Evolutionary conservation across 2,113 vertebrate genomes (phyloP), one percentile per base, ranked within the genome.

Genomic region (Dasyornis broadbenti): DNA sequence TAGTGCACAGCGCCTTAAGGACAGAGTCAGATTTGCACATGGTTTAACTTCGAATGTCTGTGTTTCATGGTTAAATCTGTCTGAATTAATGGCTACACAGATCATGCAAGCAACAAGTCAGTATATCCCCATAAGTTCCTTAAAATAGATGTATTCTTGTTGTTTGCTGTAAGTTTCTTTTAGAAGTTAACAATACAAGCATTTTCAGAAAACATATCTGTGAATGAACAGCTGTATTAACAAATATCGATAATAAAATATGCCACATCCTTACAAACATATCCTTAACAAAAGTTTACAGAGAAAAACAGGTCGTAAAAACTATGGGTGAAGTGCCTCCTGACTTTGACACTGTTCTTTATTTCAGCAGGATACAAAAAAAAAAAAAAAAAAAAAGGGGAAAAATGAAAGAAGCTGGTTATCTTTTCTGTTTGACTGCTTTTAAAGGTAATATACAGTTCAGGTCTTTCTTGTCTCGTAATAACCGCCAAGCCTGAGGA

Each of bases 381-480:
- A 96, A 75, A 17, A n/a, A n/a, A n/a, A n/a, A n/a, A n/a, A n/a
- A n/a, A n/a, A n/a, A n/a, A n/a, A n/a, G n/a, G n/a, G 13, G 14
- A 75, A 49, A 89, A 85, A 28, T 49, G 10, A 57, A 76, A 94
- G 63, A 95, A 95, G 81, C 50, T 86, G 68, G 59, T 97, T 96
- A 99, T 98, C 96, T 98, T 95, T 97, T 98, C 92, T 94, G 95
- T 82, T 94, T 91, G 71, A 95, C 70, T 92, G 82, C 30, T 97
- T 96, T 98, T 95, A 98, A 85, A 66, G 99, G 98, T 85, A 99
- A 97, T 97, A 99, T 93, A 57, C 63, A 98, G 96, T 98, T 98
- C 97, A 99, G 97, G 96, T 99, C 99, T 96, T 96, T 98, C 90
- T 95, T 98, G 78, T 95, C 95, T 89, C 26, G 96, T 88, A 99